Percentiles rank a stretch among this genome's conserved stretches.
Evolutionary conservation across 1,140 invertebrate species (phyloP).

Genomic region (Platorchestia sp.): DNA sequence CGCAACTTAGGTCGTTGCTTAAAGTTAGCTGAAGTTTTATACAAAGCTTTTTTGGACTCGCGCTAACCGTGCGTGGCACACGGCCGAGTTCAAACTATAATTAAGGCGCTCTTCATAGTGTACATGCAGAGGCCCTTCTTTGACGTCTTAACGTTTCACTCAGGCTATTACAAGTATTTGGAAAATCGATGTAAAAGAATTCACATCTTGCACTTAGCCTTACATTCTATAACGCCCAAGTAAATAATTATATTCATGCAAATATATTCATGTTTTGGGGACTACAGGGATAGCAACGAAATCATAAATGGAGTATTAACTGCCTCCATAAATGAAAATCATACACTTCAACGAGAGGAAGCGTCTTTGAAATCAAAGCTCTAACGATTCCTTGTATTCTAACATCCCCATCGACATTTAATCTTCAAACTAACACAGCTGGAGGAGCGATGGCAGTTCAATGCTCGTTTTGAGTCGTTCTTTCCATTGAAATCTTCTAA

Average conservation of each 20-base stretch:
- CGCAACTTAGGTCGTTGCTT: not conserved
- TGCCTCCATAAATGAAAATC: not conserved
- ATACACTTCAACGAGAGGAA: not conserved
- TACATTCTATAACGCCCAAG: not conserved
- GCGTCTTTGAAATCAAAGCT: conserved; percentile 35
- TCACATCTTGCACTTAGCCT: not conserved
- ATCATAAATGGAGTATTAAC: not conserved
- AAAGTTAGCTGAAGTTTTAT: not conserved
- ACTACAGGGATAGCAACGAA: not conserved
- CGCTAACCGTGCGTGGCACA: not conserved
- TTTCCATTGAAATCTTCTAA: conserved; percentile 51
- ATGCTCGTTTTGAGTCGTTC: conserved; percentile 50
- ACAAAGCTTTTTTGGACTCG: not conserved
- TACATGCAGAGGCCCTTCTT: not conserved
- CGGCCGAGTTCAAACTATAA: not conserved
- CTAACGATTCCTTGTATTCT: not conserved
- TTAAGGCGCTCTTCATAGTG: not conserved
- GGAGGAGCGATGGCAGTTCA: conserved; percentile 36
- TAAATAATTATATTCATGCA: not conserved
- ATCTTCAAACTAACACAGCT: conserved; percentile 53
- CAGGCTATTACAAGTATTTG: too few relatives aligned
- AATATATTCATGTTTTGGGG: not conserved
- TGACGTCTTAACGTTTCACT: not conserved
- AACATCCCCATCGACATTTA: conserved; percentile 51
- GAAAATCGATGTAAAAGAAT: not conserved